Evolutionary conservation across 1,140 invertebrate genomes (phyloP), one percentile per base, ranked within the genome.

Genomic region (Acromyrmex charruanus): DNA sequence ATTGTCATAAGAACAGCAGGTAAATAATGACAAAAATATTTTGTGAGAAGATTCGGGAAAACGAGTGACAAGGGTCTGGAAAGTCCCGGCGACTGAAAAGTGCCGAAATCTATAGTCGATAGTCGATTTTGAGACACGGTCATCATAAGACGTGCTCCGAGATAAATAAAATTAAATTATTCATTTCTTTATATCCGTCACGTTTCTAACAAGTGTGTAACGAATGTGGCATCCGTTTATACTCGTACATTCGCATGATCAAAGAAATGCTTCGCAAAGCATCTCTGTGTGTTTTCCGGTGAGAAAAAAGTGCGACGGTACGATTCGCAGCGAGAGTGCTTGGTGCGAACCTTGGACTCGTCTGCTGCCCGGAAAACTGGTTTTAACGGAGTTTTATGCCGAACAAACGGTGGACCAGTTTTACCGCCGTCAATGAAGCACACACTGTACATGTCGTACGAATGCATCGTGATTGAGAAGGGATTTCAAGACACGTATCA

Each of bases 371-470:
- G 58, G 71, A 77, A 85, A 89, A 89, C 88, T 89, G 84, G 88
- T 89, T 89, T 84, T 89, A 89, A 89, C 88, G 88, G 88, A 89
- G 82, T 89, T 89, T 89, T 81, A 89, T 89, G 53, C 87, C 75
- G 82, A 68, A 51, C 86, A 44, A 28, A 77, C 87, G 58, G 61
- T 89, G 88, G 88, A 89, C 88, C 88, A 89, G 88, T 89, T 89
- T 75, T 81, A 77, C 71, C 77, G 71, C 87, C 84, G 88, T 89
- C 88, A 89, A 89, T 89, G 88, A 89, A 89, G 87, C 79, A 77
- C 87, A 82, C 88, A 35, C 35, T 89, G 84, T 89, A 89, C 77
- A 80, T 63, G 58, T 77, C 87, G 87, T 77, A 82, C 69, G 84
- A 86, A 77, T 63, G 88, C 74, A 86, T 55, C 68, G 12, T 49